Evolutionary conservation across 2,113 vertebrate species (phyloP).

Genomic region (Prionailurus bengalensis): DNA sequence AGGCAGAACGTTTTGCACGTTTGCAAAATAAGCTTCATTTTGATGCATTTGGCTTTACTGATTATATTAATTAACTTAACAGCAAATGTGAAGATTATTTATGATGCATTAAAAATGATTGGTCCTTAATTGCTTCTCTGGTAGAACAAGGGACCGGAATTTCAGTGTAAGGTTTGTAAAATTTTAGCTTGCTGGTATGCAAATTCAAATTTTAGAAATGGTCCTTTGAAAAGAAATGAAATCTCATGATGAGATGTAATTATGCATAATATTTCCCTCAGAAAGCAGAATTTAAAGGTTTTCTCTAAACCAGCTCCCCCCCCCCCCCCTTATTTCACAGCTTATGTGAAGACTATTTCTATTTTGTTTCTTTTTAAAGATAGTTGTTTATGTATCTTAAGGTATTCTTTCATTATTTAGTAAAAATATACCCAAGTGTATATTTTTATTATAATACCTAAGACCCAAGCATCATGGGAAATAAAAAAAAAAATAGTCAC

Average conservation of each 20-base stretch:
- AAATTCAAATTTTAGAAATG: conserved; percentile 68
- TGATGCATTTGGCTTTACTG: conserved; percentile 85
- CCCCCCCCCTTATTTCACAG: background rate
- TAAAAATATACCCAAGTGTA: background rate
- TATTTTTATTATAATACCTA: background rate
- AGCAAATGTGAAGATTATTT: conserved; percentile 87
- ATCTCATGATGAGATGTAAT: conserved; percentile 49
- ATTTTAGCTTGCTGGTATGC: conserved; percentile 10
- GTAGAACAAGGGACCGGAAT: conserved; percentile 83
- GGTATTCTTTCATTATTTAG: background rate
- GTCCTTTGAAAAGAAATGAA: conserved; percentile 69
- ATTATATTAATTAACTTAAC: conserved; percentile 89
- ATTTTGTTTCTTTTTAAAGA: background rate
- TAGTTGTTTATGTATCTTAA: conserved; percentile 3
- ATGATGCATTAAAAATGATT: conserved; percentile 86
- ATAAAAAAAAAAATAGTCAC: background rate
- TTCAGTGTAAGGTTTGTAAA: conserved; percentile 67
- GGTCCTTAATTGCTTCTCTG: conserved; percentile 85
- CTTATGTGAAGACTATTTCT: background rate
- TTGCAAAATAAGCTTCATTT: conserved; percentile 88
- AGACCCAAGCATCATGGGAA: background rate
- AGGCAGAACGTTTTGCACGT: conserved; percentile 85
- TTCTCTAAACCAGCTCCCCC: background rate
- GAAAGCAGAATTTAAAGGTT: conserved; percentile 31
- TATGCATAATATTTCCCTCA: conserved; percentile 5